These are phyloP conservation scores for Sphyrna mokarran DNA, from an alignment of 2,113 vertebrate genomes.

Conservation along the genomic window DNA sequence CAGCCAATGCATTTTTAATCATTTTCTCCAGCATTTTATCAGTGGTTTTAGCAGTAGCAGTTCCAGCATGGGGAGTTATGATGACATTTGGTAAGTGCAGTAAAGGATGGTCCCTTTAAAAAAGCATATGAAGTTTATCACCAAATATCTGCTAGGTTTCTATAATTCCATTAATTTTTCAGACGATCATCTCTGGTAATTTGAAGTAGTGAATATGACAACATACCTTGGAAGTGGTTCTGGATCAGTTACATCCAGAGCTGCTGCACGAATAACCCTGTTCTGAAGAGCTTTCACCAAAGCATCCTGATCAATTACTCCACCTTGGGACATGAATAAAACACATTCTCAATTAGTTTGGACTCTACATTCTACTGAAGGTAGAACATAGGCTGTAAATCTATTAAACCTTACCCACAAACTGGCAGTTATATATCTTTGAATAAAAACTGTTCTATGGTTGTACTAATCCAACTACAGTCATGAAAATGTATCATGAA, in stretches of 20 bases:
- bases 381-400: neutral
- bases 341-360: neutral
- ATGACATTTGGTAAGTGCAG: conserved; percentile 49
- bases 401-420: neutral
- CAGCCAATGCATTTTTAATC: conserved; percentile 47
- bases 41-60: conserved; percentile 44
- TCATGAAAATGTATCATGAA: neutral
- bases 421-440: neutral
- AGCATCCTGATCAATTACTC: conserved; percentile 59
- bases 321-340: conserved; percentile 47
- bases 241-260: conserved; percentile 58
- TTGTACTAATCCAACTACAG: neutral
- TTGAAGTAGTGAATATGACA: neutral
- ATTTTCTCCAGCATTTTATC: conserved; percentile 46
- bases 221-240: conserved; percentile 63
- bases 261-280: conserved; percentile 47
- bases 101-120: conserved; percentile 51
- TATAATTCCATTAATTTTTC: neutral
- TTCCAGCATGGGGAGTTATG: conserved; percentile 49
- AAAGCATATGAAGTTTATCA: conserved; percentile 19
- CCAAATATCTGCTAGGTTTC: neutral
- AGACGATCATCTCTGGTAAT: neutral
- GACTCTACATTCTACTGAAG: neutral
- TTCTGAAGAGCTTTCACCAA: conserved; percentile 55
- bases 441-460: neutral